A percentile compares a stretch with the other conserved stretches of the same genome.
Evolutionary conservation across 2,113 vertebrate species (phyloP).

Genomic region (Gorsachius goisagi): DNA sequence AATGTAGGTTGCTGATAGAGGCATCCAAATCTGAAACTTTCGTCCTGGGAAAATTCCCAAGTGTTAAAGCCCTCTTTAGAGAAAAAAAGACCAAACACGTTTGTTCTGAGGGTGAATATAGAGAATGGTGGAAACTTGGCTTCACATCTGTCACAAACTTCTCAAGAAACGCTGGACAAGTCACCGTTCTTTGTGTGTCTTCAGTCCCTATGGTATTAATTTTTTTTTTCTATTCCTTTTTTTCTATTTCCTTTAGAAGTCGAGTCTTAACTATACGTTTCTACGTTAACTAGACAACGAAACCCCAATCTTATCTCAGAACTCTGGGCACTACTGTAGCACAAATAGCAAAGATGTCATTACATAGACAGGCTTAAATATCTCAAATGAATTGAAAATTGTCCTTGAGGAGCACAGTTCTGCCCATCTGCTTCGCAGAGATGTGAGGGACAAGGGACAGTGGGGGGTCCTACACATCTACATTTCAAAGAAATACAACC

Average conservation of each 20-base stretch:
- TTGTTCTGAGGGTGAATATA: background rate
- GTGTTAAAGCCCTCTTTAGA: background rate
- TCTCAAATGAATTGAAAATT: background rate
- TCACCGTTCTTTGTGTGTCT: background rate
- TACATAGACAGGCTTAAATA: accelerated
- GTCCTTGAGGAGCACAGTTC: background rate
- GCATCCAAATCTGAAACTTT: background rate
- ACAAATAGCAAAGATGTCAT: background rate
- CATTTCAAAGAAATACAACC: background rate
- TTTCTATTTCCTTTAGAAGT: background rate
- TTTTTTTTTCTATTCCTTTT: no score
- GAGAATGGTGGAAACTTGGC: background rate
- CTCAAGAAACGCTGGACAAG: background rate
- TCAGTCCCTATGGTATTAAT: background rate
- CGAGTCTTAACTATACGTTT: background rate
- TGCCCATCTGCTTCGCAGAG: background rate
- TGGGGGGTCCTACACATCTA: background rate
- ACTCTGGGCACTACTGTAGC: no score
- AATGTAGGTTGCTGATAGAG: background rate
- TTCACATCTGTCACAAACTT: background rate
- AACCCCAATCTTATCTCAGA: background rate
- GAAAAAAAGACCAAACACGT: no score
- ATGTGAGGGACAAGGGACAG: background rate
- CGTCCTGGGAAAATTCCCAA: background rate
- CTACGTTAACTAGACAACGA: background rate